Base-by-base conservation (phyloP, 1,140 invertebrate genomes). In the Eulimnadia texana region DNA sequence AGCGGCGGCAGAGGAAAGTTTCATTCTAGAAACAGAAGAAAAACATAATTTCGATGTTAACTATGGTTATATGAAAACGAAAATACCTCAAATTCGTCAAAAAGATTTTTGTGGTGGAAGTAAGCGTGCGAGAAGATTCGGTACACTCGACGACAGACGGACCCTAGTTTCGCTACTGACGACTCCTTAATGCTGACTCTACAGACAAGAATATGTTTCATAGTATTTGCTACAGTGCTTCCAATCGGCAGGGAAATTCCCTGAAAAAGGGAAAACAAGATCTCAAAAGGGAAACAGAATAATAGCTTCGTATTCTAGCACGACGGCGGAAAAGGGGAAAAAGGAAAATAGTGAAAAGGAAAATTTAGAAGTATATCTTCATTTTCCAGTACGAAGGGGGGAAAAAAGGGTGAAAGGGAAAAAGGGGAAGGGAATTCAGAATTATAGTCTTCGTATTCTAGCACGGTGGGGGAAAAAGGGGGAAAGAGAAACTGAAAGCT, bases 91-190 rank as follows among this genome's bases (percentile, higher is more conserved):
- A 98, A 99, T 68, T 93, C 88, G 77, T 99, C 93, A 79, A 98
- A 99, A 71, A 99, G 87, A 65, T 83, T 80, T 68, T 90, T 80
- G 75, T 99, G 97, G 78, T 99, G 96, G 72, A 94, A 99, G 74
- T 95, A 99, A 25, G 97, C 96, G 78, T 99, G 97, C 28, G 95
- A 98, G 75, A 99, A 99, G 70, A 99, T 99, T 78, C 97, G 83
- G 72, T 99, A 99, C 1, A 99, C 94, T 69, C 97, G 82, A 67
- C 97, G 81, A 75, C 96, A 99, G 3, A 99, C 94, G 23, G 95
- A 99, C 63, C 95, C 95, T 64, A 99, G 76, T 76, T 99, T 99
- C 24, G 91, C 86, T 57, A 99, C 93, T 19, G 94, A 98, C 20
- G 95, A 93, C 71, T 99, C 96, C 74, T 98, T 98, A 68, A 99